Evolutionary conservation across 1,140 invertebrate species (phyloP).

Genomic region (Bombus huntii): DNA sequence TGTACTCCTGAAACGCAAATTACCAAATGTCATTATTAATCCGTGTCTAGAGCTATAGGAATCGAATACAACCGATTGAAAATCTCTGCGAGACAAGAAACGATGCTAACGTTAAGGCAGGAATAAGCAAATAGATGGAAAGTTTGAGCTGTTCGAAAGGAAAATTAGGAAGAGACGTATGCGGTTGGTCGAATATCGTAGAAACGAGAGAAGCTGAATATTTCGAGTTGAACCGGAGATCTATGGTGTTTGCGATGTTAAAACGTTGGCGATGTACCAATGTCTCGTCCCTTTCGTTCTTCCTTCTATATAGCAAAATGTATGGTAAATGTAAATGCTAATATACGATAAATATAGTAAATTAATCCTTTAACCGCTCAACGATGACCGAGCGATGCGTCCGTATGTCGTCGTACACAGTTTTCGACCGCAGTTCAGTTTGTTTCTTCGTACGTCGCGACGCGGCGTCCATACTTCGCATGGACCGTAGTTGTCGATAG

Average conservation of each 20-base stretch:
- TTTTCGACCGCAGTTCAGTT: too few species aligned
- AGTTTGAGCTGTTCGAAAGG: neutral
- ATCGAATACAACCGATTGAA: neutral
- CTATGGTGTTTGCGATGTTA: neutral
- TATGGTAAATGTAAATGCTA: too few species aligned
- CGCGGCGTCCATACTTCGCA: too few species aligned
- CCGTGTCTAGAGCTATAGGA: neutral
- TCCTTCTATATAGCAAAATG: too few species aligned
- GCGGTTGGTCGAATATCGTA: neutral
- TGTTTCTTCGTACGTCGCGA: too few species aligned
- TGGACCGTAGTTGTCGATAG: too few species aligned
- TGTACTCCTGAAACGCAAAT: slow-evolving; percentile 49
- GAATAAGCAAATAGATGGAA: too few species aligned
- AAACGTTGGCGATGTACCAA: neutral
- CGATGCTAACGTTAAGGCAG: too few species aligned
- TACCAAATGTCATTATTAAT: neutral
- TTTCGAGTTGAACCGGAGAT: neutral
- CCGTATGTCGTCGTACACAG: too few species aligned
- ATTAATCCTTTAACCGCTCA: too few species aligned
- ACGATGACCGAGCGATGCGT: too few species aligned
- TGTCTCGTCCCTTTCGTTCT: neutral
- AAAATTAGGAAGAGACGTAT: neutral
- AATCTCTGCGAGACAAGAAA: neutral
- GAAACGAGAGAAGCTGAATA: neutral
- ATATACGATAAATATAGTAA: too few species aligned